These are phyloP conservation scores for Rhagonycha fulva DNA, from an alignment of 2,888 invertebrate genomes.

Conservation along the genomic window DNA sequence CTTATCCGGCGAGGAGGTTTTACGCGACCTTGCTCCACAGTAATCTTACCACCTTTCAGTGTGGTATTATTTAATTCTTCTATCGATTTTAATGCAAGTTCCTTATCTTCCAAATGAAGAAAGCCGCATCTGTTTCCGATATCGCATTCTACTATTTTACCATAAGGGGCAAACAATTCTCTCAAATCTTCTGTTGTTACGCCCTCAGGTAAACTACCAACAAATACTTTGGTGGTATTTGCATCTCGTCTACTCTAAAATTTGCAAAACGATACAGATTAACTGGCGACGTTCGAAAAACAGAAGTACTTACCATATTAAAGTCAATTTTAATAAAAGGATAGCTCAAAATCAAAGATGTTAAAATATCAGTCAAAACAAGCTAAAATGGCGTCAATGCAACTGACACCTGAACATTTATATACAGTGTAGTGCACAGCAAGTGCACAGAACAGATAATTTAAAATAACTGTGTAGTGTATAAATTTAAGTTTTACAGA, in stretches of 20 bases:
- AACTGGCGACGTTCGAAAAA: neutral
- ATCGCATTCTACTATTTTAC: constrained; percentile 90
- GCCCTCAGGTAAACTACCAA: constrained; percentile 87
- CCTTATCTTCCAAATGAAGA: constrained; percentile 85
- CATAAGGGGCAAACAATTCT: constrained; percentile 83
- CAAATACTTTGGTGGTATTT: constrained; percentile 77
- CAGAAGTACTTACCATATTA: neutral
- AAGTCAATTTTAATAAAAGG: neutral
- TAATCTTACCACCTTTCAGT: constrained; percentile 83
- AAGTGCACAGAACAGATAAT: too few species aligned
- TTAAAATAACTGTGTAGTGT: too few species aligned
- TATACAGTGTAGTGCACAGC: too few species aligned
- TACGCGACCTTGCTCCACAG: constrained; percentile 81
- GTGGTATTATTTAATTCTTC: constrained; percentile 77
- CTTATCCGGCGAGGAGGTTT: constrained; percentile 67
- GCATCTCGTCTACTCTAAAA: constrained; percentile 48
- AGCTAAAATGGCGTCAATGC: neutral
- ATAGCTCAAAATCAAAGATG: neutral
- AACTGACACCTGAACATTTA: neutral
- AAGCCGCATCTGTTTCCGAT: constrained; percentile 94
- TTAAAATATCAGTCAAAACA: neutral
- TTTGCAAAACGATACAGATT: neutral
- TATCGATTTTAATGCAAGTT: constrained; percentile 82
- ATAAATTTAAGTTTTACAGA: neutral
- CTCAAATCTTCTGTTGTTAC: constrained; percentile 83